These are phyloP conservation scores for Xiphophorus hellerii DNA, from an alignment of 2,113 vertebrate genomes.

Conservation along the genomic window DNA sequence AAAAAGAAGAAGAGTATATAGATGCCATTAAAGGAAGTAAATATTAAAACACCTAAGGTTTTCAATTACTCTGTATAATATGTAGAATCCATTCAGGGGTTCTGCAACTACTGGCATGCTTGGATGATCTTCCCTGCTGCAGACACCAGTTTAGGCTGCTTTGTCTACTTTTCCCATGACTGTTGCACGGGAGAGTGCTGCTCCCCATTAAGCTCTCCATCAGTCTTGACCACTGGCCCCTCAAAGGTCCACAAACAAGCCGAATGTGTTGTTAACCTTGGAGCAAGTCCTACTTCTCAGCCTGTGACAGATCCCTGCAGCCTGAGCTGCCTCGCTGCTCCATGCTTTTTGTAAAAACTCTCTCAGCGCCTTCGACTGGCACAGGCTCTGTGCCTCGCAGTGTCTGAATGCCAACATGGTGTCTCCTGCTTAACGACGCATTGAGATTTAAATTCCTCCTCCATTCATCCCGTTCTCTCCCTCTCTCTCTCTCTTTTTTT, in stretches of 20 bases:
- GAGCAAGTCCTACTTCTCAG: constrained; percentile 45
- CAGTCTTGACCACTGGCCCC: constrained; percentile 8
- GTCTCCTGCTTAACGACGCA: constrained; percentile 61
- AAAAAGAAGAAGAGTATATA: constrained; percentile 4
- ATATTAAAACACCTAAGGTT: constrained; percentile 2
- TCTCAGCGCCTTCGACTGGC: constrained; percentile 58
- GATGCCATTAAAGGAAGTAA: background rate
- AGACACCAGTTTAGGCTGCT: constrained; percentile 8
- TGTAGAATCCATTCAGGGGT: constrained; percentile 4
- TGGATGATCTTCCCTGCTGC: constrained; percentile 20
- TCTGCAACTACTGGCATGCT: constrained; percentile 13
- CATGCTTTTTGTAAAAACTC: constrained; percentile 56
- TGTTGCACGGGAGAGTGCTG: constrained; percentile 29
- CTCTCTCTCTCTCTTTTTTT: background rate
- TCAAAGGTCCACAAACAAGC: constrained; percentile 23
- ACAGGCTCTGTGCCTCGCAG: constrained; percentile 52
- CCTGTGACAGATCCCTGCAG: constrained; percentile 57
- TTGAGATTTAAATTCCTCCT: constrained; percentile 75
- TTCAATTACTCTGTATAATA: background rate
- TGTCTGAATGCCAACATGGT: constrained; percentile 65
- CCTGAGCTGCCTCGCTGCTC: constrained; percentile 53
- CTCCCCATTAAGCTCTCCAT: constrained; percentile 43
- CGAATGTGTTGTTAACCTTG: constrained; percentile 35
- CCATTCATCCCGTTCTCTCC: constrained; percentile 35
- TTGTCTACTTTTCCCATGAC: constrained; percentile 35